Percentiles rank a stretch among this genome's conserved stretches.
phyloP scores from a whole-genome alignment of 2,797 vertebrate species.

The Rhinatrema bivittatum region DNA sequence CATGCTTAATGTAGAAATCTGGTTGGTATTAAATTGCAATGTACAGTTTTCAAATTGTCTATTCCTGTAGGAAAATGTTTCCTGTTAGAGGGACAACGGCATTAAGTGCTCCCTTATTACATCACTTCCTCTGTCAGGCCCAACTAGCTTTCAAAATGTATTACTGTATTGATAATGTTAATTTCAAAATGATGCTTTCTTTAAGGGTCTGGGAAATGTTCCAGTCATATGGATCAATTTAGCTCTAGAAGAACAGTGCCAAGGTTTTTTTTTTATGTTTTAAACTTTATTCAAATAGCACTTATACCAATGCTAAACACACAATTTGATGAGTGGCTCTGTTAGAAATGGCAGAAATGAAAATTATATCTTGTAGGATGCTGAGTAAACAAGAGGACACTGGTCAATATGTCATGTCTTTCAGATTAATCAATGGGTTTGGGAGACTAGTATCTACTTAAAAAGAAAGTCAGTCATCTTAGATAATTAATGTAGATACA shows the following conservation, averaged over 20 bases:
- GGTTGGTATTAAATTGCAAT: constrained; percentile 65
- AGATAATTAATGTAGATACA: too few species aligned
- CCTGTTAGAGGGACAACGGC: constrained; percentile 44
- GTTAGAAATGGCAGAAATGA: too few species aligned
- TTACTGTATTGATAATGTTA: constrained; percentile 47
- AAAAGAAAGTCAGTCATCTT: too few species aligned
- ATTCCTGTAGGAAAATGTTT: constrained; percentile 62
- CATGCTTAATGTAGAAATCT: constrained; percentile 64
- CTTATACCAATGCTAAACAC: constrained; percentile 7
- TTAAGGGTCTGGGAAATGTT: constrained; percentile 42
- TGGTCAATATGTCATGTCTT: too few species aligned
- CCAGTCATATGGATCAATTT: constrained; percentile 61
- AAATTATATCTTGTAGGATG: too few species aligned
- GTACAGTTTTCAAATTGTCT: constrained; percentile 59
- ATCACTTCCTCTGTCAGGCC: constrained; percentile 59
- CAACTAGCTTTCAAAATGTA: constrained; percentile 49
- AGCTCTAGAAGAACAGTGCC: constrained; percentile 25
- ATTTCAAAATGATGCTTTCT: constrained; percentile 45
- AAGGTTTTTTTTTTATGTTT: constrained; percentile 39
- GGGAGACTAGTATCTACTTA: too few species aligned
- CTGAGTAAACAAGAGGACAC: too few species aligned
- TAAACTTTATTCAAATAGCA: not conserved
- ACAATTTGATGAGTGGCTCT: too few species aligned
- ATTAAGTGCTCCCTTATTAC: constrained; percentile 50
- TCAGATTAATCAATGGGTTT: too few species aligned